These are phyloP conservation scores for Coilia nasus DNA, from an alignment of 2,797 vertebrate genomes.

Conservation along the genomic window DNA sequence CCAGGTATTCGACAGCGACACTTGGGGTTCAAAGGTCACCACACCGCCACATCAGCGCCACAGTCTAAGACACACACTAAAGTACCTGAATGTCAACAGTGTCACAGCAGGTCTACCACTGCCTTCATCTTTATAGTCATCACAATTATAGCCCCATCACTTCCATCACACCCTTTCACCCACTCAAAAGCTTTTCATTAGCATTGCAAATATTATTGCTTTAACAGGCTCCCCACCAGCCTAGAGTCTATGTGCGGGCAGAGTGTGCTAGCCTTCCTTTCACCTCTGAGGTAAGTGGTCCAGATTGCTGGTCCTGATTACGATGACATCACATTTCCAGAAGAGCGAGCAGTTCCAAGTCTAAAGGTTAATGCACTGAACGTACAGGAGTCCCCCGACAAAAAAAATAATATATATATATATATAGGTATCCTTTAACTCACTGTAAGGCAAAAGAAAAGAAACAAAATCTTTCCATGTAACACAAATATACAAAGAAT, in stretches of 20 bases:
- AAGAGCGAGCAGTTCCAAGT: conserved; percentile 30
- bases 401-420: conserved; percentile 29
- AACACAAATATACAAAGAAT: conserved; percentile 47
- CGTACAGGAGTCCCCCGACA: conserved; percentile 11
- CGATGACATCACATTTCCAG: conserved; percentile 41
- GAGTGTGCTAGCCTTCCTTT: conserved; percentile 42
- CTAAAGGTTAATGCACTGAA: conserved; percentile 36
- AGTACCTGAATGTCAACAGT: conserved; percentile 67
- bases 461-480: conserved; percentile 33
- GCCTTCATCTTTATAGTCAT: conserved; percentile 47
- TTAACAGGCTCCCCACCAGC: conserved; percentile 38
- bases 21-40: conserved; percentile 24
- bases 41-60: conserved; percentile 36
- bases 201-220: conserved; percentile 70
- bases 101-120: conserved; percentile 55
- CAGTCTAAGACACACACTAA: conserved; percentile 34
- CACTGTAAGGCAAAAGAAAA: conserved; percentile 66
- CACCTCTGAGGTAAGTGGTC: conserved; percentile 56
- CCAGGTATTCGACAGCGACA: conserved; percentile 42
- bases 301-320: conserved; percentile 45
- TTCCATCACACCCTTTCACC: conserved; percentile 46
- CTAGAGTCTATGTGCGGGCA: conserved; percentile 50
- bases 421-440: conserved; percentile 50
- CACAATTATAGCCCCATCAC: background rate
- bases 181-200: conserved; percentile 43